Conservation (phyloP, 2,113 vertebrate genomes). For the Heliornis fulica region DNA sequence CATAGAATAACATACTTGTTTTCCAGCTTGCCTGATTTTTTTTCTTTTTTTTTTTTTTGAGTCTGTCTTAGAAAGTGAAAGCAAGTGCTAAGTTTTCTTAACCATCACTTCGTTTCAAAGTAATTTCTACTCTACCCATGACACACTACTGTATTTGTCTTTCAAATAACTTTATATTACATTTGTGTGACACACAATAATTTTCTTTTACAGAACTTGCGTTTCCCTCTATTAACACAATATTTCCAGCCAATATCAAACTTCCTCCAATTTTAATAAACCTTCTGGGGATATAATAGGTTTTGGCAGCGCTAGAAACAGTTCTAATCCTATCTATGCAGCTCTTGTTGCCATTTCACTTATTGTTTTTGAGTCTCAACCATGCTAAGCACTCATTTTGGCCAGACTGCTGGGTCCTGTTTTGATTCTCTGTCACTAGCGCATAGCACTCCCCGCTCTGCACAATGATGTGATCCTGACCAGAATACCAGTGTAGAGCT, state of each 20-base stretch:
- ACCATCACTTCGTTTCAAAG: background rate
- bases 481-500: background rate
- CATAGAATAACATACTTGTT: background rate
- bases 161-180: background rate
- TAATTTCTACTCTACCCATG: background rate
- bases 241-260: conserved; percentile 4
- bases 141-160: background rate
- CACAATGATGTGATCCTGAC: background rate
- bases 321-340: background rate
- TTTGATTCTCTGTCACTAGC: background rate
- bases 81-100: background rate
- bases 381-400: background rate
- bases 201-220: background rate
- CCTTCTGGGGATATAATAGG: background rate
- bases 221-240: background rate
- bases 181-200: background rate
- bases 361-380: background rate
- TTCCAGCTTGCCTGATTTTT: background rate
- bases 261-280: background rate
- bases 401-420: background rate
- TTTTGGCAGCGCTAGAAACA: background rate
- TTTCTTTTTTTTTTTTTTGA: background rate
- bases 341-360: background rate
- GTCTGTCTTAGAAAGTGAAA: background rate
- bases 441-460: background rate